Base-by-base conservation (phyloP, 2,113 vertebrate species). In the Oxygymnocypris stewartii region DNA sequence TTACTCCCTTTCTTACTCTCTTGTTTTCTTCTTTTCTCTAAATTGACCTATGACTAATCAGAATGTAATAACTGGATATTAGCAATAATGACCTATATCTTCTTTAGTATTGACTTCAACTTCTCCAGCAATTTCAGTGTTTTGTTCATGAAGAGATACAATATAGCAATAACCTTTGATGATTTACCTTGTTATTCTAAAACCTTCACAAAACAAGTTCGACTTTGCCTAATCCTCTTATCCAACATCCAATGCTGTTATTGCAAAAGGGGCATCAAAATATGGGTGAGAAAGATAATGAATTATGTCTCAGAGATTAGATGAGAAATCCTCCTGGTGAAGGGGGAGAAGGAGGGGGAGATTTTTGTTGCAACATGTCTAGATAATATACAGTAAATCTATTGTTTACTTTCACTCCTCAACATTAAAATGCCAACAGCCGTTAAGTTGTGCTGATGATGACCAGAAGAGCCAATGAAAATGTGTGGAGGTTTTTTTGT, bases 151-250 rank as follows among this genome's bases (percentile, higher is more conserved):
- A 31, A 63, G 37, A 23, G 11, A 5, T 42, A 74, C 49, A 49
- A 49, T 69, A 69, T 54, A 54, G 25, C 40, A 86, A 51, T 40
- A 47, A 35, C 28, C 40, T n/a, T 18, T 86, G 18, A 65, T 75
- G 85, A 37, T 59, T 76, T 86, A 76, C 28, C 65, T 79, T 44
- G 69, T 73, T 85, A 74, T 35, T 65, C 76, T 84, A 75, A 51
- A 59, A 82, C 85, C 35, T 74, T 73, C 14, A 2, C 57, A 47
- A 76, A 86, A 82, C 74, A 82, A 87, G 69, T 4, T 67, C 40
- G 47, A 63, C 54, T 63, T 9, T 75, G 28, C 25, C 47, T 23
- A 65, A 86, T 86, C 79, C 79, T 86, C 79, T 82, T 65, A 82
- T 82, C 37, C 35, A 57, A 74, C 65, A 86, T n/a, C n/a, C 42